phyloP scores from a whole-genome alignment of 1,140 invertebrate species.

The Dryas iulia region DNA sequence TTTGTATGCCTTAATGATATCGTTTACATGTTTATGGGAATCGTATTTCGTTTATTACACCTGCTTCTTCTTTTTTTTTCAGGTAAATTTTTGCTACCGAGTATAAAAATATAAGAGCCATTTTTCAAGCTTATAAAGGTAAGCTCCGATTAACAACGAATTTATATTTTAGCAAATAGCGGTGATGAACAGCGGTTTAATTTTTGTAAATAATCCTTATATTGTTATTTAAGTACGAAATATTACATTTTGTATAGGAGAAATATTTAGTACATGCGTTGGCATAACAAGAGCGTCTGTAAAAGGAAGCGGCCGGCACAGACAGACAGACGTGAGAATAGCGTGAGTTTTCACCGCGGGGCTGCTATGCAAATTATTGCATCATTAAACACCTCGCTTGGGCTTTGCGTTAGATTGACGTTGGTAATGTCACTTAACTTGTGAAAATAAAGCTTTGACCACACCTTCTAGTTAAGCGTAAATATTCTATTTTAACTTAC shows the following conservation, averaged over 20 bases:
- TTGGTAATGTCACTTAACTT: slow-evolving; percentile 36
- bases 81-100: slow-evolving; percentile 47
- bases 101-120: slow-evolving; percentile 10
- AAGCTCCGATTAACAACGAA: slow-evolving; percentile 8
- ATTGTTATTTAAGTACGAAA: not conserved
- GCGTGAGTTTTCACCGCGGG: slow-evolving; percentile 51
- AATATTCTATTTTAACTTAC: too few relatives aligned
- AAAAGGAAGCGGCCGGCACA: slow-evolving; percentile 32
- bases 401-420: slow-evolving; percentile 69
- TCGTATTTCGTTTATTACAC: slow-evolving; percentile 31
- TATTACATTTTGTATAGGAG: not conserved
- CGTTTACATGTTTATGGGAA: slow-evolving; percentile 38
- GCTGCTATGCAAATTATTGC: slow-evolving; percentile 77
- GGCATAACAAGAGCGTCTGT: slow-evolving; percentile 50
- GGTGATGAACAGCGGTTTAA: not conserved
- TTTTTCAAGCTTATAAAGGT: slow-evolving; percentile 21
- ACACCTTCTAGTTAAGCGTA: not conserved
- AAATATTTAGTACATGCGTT: slow-evolving; percentile 23
- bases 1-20: slow-evolving; percentile 51
- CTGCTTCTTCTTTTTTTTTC: slow-evolving; percentile 54
- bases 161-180: not conserved
- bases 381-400: slow-evolving; percentile 75
- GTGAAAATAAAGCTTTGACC: slow-evolving; percentile 30
- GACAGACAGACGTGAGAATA: slow-evolving; percentile 75
- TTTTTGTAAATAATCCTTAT: not conserved